A percentile compares a stretch with the other conserved stretches of the same genome.
Conservation (phyloP, 2,888 invertebrate species). For the Cylloceria caligata region DNA sequence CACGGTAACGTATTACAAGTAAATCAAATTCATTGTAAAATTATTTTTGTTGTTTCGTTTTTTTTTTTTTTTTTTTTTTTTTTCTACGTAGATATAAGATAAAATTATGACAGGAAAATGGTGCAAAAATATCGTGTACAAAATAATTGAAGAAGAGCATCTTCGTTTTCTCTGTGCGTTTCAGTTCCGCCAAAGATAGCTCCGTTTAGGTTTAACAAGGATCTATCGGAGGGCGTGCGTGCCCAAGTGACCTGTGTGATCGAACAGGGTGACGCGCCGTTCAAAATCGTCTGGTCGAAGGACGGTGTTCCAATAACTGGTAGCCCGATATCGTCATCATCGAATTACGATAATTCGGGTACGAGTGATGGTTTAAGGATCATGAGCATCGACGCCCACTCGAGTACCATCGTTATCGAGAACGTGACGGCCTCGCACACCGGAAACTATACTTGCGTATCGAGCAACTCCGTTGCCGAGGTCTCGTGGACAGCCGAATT, state of each 20-base stretch:
- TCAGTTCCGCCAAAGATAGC: slow-evolving; percentile 94
- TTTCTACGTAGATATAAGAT: background rate
- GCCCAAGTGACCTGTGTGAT: slow-evolving; percentile 96
- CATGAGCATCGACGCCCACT: slow-evolving; percentile 90
- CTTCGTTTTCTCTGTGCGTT: slow-evolving; percentile 77
- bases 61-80: background rate
- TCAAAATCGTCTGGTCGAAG: slow-evolving; percentile 96
- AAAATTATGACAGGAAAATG: background rate
- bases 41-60: too few species aligned
- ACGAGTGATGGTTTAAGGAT: slow-evolving; percentile 79
- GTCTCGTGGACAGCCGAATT: slow-evolving; percentile 84
- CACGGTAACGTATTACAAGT: too few species aligned
- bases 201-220: slow-evolving; percentile 91
- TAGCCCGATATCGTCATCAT: slow-evolving; percentile 80
- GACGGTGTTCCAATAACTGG: slow-evolving; percentile 92
- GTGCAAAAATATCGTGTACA: slow-evolving; percentile 18
- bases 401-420: slow-evolving; percentile 94
- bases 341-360: slow-evolving; percentile 72
- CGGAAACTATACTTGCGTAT: slow-evolving; percentile 96
- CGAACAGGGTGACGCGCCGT: slow-evolving; percentile 96
- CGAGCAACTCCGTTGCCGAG: slow-evolving; percentile 92
- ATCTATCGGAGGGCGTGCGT: slow-evolving; percentile 91
- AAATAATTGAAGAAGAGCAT: slow-evolving; percentile 40
- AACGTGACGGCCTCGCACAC: slow-evolving; percentile 93
- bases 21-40: too few species aligned